These are phyloP conservation scores for Sicus ferrugineus DNA, from an alignment of 2,888 invertebrate genomes.

Conservation along the genomic window DNA sequence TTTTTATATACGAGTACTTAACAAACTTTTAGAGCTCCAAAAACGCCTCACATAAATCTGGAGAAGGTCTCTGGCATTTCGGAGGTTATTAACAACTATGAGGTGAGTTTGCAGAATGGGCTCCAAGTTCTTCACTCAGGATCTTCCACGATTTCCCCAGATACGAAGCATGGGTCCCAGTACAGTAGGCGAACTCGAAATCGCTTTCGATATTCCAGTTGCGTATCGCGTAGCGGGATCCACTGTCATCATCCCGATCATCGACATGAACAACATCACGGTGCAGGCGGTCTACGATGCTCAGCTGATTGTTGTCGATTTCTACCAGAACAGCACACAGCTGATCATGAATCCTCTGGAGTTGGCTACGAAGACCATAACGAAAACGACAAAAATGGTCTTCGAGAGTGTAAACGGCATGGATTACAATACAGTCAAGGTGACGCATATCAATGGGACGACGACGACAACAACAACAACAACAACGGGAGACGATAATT, in stretches of 20 bases:
- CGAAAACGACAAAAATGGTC: conserved; percentile 26
- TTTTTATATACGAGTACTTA: background rate
- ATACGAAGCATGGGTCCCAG: conserved; percentile 64
- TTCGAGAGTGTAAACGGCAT: conserved; percentile 38
- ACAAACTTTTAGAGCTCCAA: conserved; percentile 50
- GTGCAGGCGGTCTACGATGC: conserved; percentile 59
- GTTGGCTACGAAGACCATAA: conserved; percentile 43
- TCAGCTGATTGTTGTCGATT: conserved; percentile 54
- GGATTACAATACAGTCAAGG: conserved; percentile 46
- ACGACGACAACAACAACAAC: too few species aligned
- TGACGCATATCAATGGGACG: conserved; percentile 46
- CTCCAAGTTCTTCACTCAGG: too few species aligned
- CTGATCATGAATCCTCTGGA: conserved; percentile 57
- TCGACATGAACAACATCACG: conserved; percentile 58
- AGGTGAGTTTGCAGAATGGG: conserved; percentile 49
- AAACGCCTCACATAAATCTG: conserved; percentile 55
- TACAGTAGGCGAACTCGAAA: conserved; percentile 56
- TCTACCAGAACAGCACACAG: conserved; percentile 57
- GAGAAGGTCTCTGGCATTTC: conserved; percentile 55
- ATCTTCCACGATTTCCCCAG: too few species aligned
- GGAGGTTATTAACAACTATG: conserved; percentile 58
- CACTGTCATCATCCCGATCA: conserved; percentile 52
- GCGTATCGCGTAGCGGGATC: conserved; percentile 57
- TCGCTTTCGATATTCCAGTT: conserved; percentile 59
- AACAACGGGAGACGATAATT: conserved; percentile 37